Base-by-base conservation (phyloP, 2,888 invertebrate species). In the Andricus quercusramuli region DNA sequence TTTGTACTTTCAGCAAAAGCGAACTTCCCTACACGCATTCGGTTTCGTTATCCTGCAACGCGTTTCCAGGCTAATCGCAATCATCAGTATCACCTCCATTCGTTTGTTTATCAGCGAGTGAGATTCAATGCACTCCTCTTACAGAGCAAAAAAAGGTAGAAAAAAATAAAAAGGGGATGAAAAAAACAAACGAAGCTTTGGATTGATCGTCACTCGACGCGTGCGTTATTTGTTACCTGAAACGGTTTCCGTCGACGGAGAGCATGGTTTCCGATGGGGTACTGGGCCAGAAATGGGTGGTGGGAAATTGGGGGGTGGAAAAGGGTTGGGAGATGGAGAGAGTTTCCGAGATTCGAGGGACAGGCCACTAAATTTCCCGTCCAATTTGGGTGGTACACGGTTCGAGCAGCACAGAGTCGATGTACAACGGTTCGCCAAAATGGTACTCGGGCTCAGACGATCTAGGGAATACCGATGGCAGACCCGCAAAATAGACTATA, bases 281-380 rank as follows among this genome's bases (percentile, higher is more conserved):
- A 74, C 80, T 51, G 56, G 44, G 66, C 74, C 37, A 78, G 78
- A 77, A 44, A 44, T 20, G 59, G 66, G 66, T 62, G 29, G 11
- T 51, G 29, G 20, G 62, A 51, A 77, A 41, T 15, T n/a, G 66
- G 9, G 56, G 59, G 51, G 62, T 62, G 37, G 59, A 22, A 37
- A 37, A 37, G 37, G 8, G 59, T 66, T 13, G 64, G 32, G 44
- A 51, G 56, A 51, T 67, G 44, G 70, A 65, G 79, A 67, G 77
- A 67, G 67, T 80, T 80, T 80, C 80, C 47, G 82, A 79, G 78
- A 83, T 80, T 79, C 87, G 83, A 78, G 83, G 86, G 88, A 90
- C 89, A 90, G 88, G 86, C 89, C 90, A 91, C 90, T 91, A 92
- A 91, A 92, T 92, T 91, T 91, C 90, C 91, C 88, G 89, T 91